Percentiles rank a stretch among this genome's conserved stretches.
Conservation (phyloP, 2,113 vertebrate species). For the Cryptotis parvus region DNA sequence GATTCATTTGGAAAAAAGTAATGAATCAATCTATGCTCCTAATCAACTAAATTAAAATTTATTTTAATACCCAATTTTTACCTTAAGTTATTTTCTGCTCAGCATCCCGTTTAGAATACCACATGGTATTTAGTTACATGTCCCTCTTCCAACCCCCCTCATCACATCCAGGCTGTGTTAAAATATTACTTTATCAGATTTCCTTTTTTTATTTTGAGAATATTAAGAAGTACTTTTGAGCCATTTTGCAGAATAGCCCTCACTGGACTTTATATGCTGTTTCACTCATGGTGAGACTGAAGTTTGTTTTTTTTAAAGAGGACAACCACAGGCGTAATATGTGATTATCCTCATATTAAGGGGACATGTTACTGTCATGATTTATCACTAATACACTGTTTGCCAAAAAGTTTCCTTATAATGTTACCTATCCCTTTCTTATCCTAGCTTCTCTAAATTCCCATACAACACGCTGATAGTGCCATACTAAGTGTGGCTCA, state of each 20-base stretch:
- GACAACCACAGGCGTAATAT: not conserved
- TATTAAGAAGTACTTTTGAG: not conserved
- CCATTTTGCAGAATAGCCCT: not conserved
- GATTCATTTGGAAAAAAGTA: not conserved
- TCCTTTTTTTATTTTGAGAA: not conserved
- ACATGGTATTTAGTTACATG: not conserved
- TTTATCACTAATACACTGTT: not conserved
- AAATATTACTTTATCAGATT: not conserved
- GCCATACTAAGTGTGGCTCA: not conserved
- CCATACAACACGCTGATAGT: not conserved
- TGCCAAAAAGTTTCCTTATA: not conserved
- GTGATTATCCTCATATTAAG: not conserved
- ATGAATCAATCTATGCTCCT: not conserved
- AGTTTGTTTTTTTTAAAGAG: not conserved
- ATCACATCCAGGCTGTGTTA: not conserved
- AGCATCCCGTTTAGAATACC: not conserved
- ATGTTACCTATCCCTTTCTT: not conserved
- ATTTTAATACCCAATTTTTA: not conserved
- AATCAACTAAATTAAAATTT: not conserved
- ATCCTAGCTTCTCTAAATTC: fast-evolving
- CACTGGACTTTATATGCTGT: not conserved
- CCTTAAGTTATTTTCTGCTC: not conserved
- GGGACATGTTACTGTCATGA: not conserved
- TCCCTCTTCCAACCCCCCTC: too few species aligned
- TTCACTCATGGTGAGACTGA: not conserved